phyloP scores from a whole-genome alignment of 2,113 vertebrate genomes.

The Psittacus erithacus region DNA sequence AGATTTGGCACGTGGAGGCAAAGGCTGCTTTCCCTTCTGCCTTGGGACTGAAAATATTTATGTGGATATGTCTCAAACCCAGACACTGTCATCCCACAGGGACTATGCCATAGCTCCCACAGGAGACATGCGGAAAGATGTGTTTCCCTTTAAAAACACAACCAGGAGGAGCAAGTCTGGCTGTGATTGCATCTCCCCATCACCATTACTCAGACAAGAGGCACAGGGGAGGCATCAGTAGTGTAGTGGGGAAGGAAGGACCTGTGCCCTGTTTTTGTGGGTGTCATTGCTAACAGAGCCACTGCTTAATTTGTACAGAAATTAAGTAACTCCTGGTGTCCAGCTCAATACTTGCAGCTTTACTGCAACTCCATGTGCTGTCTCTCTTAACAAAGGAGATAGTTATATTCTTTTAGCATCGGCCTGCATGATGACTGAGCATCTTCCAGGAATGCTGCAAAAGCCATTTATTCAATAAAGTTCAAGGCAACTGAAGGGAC shows the following conservation, averaged over 20 bases:
- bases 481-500: neutral
- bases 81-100: neutral
- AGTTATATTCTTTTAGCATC: neutral
- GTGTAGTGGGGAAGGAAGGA: neutral
- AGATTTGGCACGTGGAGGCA: neutral
- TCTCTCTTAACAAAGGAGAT: neutral
- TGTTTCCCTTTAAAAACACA: neutral
- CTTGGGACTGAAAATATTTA: neutral
- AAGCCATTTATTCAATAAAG: neutral
- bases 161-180: neutral
- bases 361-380: neutral
- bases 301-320: neutral
- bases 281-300: neutral
- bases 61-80: neutral
- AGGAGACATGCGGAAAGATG: neutral
- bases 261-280: neutral
- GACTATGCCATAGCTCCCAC: rapidly evolving
- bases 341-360: neutral
- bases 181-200: neutral
- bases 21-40: neutral
- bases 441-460: neutral
- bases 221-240: neutral
- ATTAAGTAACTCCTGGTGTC: neutral
- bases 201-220: neutral
- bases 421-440: neutral